Conservation (phyloP, 2,797 vertebrate species). For the Catamblyrhynchus diadema region DNA sequence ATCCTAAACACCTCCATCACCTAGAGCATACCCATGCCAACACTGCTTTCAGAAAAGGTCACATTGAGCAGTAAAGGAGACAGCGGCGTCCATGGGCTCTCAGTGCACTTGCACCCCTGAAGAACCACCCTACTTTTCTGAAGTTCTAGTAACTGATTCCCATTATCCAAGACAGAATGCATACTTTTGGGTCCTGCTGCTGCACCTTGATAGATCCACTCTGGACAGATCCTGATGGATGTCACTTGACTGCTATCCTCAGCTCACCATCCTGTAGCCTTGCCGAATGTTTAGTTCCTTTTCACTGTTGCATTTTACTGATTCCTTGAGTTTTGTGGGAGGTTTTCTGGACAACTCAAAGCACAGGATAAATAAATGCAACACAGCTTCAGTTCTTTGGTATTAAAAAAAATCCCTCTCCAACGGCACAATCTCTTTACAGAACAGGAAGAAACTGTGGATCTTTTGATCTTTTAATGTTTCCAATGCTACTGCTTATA, state of each 20-base stretch:
- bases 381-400: background rate
- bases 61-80: background rate
- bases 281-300: background rate
- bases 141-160: background rate
- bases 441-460: background rate
- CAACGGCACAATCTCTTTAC: background rate
- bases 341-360: background rate
- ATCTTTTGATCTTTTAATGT: background rate
- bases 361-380: slow-evolving; percentile 10
- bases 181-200: background rate
- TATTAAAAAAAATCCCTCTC: background rate
- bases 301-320: background rate
- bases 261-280: background rate
- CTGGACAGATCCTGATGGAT: background rate
- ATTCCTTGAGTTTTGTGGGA: background rate
- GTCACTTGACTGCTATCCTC: background rate
- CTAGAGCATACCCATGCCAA: background rate
- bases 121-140: background rate
- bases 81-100: background rate
- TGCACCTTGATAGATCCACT: background rate
- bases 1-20: background rate
- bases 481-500: background rate
- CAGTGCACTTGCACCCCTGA: background rate
- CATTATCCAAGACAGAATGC: background rate
- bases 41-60: background rate